Base-by-base conservation (phyloP, 2,888 invertebrate species). In the Noctua fimbriata region DNA sequence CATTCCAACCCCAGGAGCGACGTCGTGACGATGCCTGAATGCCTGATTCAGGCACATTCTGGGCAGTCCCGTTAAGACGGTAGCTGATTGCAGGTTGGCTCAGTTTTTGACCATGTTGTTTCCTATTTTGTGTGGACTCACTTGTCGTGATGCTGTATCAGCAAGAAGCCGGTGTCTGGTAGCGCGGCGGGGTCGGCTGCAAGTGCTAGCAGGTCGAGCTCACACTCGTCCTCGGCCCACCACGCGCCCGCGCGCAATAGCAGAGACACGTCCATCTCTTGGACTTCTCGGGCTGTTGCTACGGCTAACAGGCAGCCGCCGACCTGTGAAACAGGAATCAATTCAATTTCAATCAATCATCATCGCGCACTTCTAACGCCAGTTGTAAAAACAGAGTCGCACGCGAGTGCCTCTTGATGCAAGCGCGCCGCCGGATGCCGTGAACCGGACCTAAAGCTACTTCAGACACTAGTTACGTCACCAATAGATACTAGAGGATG, bases 171-270 rank as follows among this genome's bases (percentile, higher is more conserved):
- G 76, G 98, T 98, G 84, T 98, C 97, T 70, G 98, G 98, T 83
- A 98, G 96, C 55, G 98, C 97, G 88, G 98, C 98, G 70, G 98
- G 98, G 92, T 98, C 98, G 87, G 98, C 98, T 80, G 97, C 98
- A 73, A 98, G 96, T 92, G 98, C 98, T 89, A 99, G 97, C 90
- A 99, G 98, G 95, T 99, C 99, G 92, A 99, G 98, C 95, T 99
- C 99, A 93, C 99, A 99, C 95, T 99, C 99, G 95, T 99, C 99
- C 95, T 99, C 99, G 81, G 99, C 97, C 99, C 99, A 99, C 85
- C 98, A 98, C 14, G 99, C 98, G 76, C 99, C 98, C 91, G 99
- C 98, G n/a, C 98, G 97, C 67, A 99, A 97, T 49, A 99, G 97
- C 71, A 99, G 97, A 0, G 99, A 98, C 90, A 99, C 99, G 95